Conservation (phyloP, 2,797 vertebrate genomes). For the Enteromius trimaculatus region DNA sequence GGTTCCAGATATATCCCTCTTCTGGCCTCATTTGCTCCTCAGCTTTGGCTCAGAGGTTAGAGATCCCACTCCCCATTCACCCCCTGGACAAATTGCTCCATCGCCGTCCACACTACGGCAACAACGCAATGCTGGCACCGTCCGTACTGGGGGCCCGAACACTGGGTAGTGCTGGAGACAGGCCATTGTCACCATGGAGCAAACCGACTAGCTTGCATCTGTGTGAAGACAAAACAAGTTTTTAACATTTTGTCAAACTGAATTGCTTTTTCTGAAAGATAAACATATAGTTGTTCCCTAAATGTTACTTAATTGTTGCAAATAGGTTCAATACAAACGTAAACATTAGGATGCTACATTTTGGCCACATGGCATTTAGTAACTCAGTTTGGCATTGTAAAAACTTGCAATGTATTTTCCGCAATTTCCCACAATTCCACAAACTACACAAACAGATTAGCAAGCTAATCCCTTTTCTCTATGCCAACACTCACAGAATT, state of each 20-base stretch:
- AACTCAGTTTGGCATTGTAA: neutral
- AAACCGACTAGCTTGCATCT: constrained; percentile 10
- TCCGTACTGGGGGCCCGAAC: constrained; percentile 28
- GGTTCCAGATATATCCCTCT: neutral
- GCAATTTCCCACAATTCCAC: neutral
- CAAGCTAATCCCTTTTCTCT: neutral
- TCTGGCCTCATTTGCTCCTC: constrained; percentile 10
- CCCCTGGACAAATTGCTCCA: constrained; percentile 38
- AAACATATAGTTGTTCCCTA: neutral
- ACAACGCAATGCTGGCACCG: neutral
- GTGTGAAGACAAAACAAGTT: neutral
- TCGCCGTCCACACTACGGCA: neutral
- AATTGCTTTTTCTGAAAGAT: neutral
- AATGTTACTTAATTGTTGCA: neutral
- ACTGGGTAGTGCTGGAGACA: constrained; percentile 39
- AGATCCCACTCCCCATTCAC: constrained; percentile 23
- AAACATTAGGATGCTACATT: neutral
- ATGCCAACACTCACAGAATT: neutral
- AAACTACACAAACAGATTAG: neutral
- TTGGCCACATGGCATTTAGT: neutral
- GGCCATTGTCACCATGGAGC: constrained; percentile 18
- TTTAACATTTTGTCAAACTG: neutral
- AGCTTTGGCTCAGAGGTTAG: constrained; percentile 20
- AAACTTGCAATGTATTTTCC: neutral
- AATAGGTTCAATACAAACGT: neutral